These are phyloP conservation scores for Charanyca ferruginea DNA, from an alignment of 2,888 invertebrate genomes.

Conservation along the genomic window DNA sequence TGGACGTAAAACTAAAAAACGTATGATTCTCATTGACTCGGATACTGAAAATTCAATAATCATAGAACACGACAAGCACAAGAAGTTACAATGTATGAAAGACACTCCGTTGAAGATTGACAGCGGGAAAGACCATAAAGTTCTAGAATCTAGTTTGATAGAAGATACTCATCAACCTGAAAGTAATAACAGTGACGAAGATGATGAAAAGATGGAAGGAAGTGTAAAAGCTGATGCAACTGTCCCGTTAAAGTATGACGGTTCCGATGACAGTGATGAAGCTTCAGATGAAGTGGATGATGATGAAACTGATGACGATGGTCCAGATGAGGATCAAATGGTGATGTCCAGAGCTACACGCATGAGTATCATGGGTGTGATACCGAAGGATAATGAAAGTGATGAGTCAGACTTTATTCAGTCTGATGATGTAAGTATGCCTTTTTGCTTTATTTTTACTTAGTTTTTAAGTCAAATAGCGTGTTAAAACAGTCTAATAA, in stretches of 20 bases:
- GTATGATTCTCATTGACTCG: slow-evolving; percentile 81
- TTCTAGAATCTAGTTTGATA: slow-evolving; percentile 47
- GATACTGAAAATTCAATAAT: slow-evolving; percentile 86
- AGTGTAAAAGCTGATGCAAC: slow-evolving; percentile 32
- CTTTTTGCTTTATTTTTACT: background rate
- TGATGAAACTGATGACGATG: slow-evolving; percentile 71
- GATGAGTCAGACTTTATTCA: slow-evolving; percentile 87
- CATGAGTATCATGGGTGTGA: slow-evolving; percentile 88
- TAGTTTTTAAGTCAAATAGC: no score
- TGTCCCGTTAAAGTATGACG: slow-evolving; percentile 34
- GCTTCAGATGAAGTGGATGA: slow-evolving; percentile 33
- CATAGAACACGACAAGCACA: slow-evolving; percentile 79
- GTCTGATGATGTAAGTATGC: slow-evolving; percentile 84
- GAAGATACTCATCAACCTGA: slow-evolving; percentile 28
- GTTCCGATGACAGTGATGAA: slow-evolving; percentile 32
- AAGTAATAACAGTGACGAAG: slow-evolving; percentile 19
- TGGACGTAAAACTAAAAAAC: slow-evolving; percentile 78
- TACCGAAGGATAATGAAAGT: slow-evolving; percentile 82
- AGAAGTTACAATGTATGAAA: slow-evolving; percentile 79
- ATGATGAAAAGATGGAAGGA: slow-evolving; percentile 2
- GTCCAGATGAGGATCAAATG: slow-evolving; percentile 84
- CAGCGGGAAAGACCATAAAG: slow-evolving; percentile 32
- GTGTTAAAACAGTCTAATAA: no score
- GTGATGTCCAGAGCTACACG: slow-evolving; percentile 87
- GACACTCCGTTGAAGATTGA: slow-evolving; percentile 82